A percentile compares a stretch with the other conserved stretches of the same genome.
Conservation (phyloP, 2,113 vertebrate species). For the Anarrhichthys ocellatus region DNA sequence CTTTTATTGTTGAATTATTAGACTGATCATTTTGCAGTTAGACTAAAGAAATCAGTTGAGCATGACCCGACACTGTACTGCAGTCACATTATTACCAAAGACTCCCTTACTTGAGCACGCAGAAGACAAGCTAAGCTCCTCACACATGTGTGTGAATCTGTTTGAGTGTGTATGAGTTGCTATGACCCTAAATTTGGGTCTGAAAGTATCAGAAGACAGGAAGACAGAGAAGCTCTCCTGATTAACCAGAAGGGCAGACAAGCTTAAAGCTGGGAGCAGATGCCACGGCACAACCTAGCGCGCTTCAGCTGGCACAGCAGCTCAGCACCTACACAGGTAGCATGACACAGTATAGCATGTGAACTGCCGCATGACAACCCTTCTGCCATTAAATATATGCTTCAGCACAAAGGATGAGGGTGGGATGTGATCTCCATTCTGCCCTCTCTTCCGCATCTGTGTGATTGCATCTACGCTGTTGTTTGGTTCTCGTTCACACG, state of each 20-base stretch:
- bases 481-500: constrained; percentile 43
- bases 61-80: neutral
- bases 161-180: constrained; percentile 5
- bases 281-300: constrained; percentile 45
- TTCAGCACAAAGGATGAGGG: constrained; percentile 18
- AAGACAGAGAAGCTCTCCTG: constrained; percentile 26
- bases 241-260: constrained; percentile 52
- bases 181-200: constrained; percentile 17
- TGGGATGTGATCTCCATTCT: neutral
- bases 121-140: neutral
- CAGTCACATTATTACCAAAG: neutral
- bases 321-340: constrained; percentile 46
- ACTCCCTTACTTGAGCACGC: neutral
- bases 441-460: constrained; percentile 15
- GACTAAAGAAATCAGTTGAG: neutral
- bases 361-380: constrained; percentile 46
- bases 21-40: neutral
- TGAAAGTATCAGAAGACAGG: constrained; percentile 30
- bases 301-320: constrained; percentile 57
- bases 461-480: constrained; percentile 41
- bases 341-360: constrained; percentile 36
- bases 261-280: constrained; percentile 58
- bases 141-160: neutral
- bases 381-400: constrained; percentile 51
- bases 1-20: neutral